Percentiles rank a stretch among this genome's conserved stretches.
Evolutionary conservation across 2,113 vertebrate genomes (phyloP).

Genomic region (Rhadina sibilatrix): DNA sequence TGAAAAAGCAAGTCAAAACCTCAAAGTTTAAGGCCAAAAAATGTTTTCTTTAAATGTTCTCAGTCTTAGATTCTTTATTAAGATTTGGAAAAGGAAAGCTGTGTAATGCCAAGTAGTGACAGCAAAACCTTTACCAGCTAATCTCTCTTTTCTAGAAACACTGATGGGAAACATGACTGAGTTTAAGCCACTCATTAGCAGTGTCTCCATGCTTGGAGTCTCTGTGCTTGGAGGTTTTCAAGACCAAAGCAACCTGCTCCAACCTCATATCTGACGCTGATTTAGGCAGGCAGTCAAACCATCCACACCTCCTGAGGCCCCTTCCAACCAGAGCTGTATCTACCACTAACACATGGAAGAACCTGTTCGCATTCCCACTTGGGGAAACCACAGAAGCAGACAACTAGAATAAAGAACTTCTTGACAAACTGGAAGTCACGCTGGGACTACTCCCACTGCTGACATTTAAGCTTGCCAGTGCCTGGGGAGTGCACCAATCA

Average conservation of each 20-base stretch:
- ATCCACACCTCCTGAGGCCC: neutral
- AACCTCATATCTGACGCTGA: neutral
- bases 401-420: neutral
- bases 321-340: neutral
- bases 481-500: neutral
- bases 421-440: slow-evolving; percentile 2
- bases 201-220: neutral
- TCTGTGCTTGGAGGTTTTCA: neutral
- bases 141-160: neutral
- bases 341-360: neutral
- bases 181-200: neutral
- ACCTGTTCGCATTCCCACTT: neutral
- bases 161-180: neutral
- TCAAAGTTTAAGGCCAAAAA: neutral
- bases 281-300: neutral
- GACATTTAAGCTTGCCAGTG: slow-evolving; percentile 62
- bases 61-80: neutral
- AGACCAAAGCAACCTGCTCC: neutral
- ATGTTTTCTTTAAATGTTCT: neutral
- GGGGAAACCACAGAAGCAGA: neutral
- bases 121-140: neutral
- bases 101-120: neutral
- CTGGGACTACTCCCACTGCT: slow-evolving; percentile 46
- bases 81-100: neutral
- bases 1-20: neutral